Evolutionary conservation across 2,797 vertebrate genomes (phyloP).

Genomic region (Zalophus californianus): DNA sequence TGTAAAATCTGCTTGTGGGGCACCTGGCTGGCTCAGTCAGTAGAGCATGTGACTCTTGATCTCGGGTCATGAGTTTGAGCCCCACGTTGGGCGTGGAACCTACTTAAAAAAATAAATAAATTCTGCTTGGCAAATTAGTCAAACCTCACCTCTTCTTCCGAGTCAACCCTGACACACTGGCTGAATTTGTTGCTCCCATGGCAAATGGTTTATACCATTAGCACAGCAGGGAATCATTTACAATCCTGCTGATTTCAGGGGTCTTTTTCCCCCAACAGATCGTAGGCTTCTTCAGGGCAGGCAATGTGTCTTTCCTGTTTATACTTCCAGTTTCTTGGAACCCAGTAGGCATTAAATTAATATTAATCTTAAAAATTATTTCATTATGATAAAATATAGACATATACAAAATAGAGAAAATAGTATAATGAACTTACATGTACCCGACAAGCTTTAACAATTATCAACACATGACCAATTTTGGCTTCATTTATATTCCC

Average conservation of each 20-base stretch:
- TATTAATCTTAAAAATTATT: background rate
- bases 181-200: background rate
- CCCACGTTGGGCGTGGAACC: background rate
- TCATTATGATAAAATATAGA: slow-evolving; percentile 12
- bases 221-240: background rate
- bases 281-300: background rate
- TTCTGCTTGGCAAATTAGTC: background rate
- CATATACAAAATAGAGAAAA: background rate
- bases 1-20: background rate
- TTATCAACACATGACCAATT: background rate
- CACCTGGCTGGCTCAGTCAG: background rate
- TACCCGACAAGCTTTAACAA: background rate
- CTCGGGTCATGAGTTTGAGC: background rate
- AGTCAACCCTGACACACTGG: background rate
- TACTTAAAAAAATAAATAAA: background rate
- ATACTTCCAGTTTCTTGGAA: slow-evolving; percentile 26
- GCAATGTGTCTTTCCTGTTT: background rate
- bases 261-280: background rate
- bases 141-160: background rate
- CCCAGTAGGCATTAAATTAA: background rate
- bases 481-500: background rate
- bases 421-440: background rate
- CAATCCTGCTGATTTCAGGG: background rate
- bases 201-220: background rate
- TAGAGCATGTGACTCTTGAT: background rate